Conservation (phyloP, 2,113 vertebrate species). For the Callocephalon fimbriatum region DNA sequence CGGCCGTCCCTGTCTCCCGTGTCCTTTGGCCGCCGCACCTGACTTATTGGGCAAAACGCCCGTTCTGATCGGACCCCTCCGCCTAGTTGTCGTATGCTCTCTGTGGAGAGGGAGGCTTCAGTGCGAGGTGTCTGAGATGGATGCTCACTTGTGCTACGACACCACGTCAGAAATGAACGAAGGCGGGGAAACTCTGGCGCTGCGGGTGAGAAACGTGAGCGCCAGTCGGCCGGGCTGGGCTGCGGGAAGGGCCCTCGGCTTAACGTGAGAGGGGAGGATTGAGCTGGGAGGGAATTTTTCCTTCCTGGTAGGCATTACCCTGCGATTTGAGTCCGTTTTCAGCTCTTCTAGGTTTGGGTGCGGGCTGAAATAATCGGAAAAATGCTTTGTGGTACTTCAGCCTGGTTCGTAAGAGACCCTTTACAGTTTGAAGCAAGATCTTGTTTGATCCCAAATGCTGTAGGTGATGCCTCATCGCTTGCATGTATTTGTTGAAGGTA, state of each 20-base stretch:
- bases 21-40: background rate
- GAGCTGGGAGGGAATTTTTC: background rate
- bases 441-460: background rate
- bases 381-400: rapidly evolving
- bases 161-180: rapidly evolving
- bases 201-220: background rate
- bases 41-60: rapidly evolving
- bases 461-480: background rate
- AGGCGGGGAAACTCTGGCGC: no score
- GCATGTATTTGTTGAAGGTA: background rate
- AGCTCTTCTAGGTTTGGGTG: background rate
- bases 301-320: background rate
- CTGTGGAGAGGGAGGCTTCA: background rate
- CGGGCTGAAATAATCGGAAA: background rate
- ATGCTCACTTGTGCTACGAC: rapidly evolving
- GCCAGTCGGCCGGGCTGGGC: background rate
- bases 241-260: background rate
- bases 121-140: rapidly evolving
- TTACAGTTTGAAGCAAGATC: background rate
- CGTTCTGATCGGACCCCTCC: rapidly evolving
- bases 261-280: background rate
- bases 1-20: background rate
- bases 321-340: background rate
- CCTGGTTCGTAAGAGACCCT: background rate
- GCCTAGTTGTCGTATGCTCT: rapidly evolving